Base-by-base conservation (phyloP, 2,888 invertebrate genomes). In the Xanthia togata region DNA sequence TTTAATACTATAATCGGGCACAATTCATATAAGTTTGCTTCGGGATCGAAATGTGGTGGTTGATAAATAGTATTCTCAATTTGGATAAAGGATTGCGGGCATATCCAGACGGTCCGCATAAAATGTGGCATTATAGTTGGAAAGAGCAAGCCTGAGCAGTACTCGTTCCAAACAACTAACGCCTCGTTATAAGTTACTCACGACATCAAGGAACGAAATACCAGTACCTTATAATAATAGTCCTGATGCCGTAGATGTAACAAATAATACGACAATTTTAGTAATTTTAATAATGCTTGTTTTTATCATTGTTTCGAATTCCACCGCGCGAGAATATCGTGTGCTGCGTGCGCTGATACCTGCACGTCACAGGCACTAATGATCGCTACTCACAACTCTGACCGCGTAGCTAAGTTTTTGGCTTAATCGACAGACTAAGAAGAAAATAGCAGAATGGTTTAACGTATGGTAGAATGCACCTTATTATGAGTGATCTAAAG, bases 201-300 rank as follows among this genome's bases (percentile, higher is more conserved):
- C 59, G 72, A 64, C 53, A 81, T 79, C 26, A 35, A 77, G 23
- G 31, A 65, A 83, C 68, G 60, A 64, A 70, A 53, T 74, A 63
- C 50, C 26, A 75, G 31, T 83, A 78, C 35, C 63, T 82, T 79
- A 65, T 59, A 77, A 62, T 82, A 82, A 84, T 23, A 68, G 44
- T 80, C 84, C 81, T 82, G 70, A 63, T 84, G 81, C 65, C 75
- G 81, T 63, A 62, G 80, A 70, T 75, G 59, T 59, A 84, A 82
- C 59, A 84, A 84, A 81, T 57, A 70, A 70, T 73, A 41, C 26
- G 53, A 38, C 1, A 41, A 12, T 20, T 80, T 80, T 67, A 80
- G 50, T 84, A 26, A 79, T n/a, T 50, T 12, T 47, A 14, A 31
- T 12, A 73, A 38, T 35, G 50, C 1, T 23, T n/a, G 38, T 55